Evolutionary conservation across 2,113 vertebrate species (phyloP), one percentile per base, ranked within the genome.

Genomic region (Salvelinus namaycush): DNA sequence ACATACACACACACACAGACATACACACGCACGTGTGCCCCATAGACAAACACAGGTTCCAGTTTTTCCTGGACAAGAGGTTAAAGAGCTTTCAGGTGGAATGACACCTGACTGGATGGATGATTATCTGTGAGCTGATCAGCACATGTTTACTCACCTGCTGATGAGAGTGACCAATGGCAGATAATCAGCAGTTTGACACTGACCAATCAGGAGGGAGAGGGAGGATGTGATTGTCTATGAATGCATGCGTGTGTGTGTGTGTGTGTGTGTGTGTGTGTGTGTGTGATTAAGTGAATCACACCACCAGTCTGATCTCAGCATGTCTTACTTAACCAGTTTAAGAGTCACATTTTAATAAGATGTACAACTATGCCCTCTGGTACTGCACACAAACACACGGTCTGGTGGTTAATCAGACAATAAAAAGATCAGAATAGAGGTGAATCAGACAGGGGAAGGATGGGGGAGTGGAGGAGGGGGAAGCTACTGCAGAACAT

Each of bases 81-180:
- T 70, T 69, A 70, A 34, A 70, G 59, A 62, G 85, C 69, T 76
- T 71, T 84, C 72, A 80, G 76, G 81, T 79, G 84, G 80, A 78
- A 80, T 16, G 82, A 70, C 73, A 83, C 74, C 83, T 72, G 73
- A 84, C 74, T 78, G 66, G 24, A 80, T 75, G 39, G 77, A 74
- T 84, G 87, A 88, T 81, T 84, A 0, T 51, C 34, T 34, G 81
- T 83, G 81, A 87, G 78, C 77, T 81, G 84, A 88, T 87, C 87
- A 88, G 81, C 78, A 67, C 76, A 72, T 18, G 70, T 69, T 84
- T 84, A 79, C 77, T 88, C 79, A 87, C 89, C 90, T 87, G 84
- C 82, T 87, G 88, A 90, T 88, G 49, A 57, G 12, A 74, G 72
- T 0, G 24, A 49, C 91, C 90, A 90, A 90, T 86, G 86, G 75